Base-by-base conservation (phyloP, 1,140 invertebrate species). In the Rhynchophorus ferrugineus region DNA sequence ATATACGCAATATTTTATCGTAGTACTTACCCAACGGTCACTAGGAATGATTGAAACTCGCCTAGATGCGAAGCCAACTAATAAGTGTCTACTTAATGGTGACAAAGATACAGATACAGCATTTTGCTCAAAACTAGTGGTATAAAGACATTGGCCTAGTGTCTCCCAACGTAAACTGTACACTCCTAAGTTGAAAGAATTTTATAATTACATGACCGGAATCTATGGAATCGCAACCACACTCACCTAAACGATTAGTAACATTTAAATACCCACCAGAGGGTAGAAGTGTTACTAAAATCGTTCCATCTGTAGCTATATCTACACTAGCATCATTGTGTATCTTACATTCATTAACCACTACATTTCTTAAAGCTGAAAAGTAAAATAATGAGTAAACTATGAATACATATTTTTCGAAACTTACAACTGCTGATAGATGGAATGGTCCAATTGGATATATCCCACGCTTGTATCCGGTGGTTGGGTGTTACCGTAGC, bases 291-390 rank as follows among this genome's bases (percentile, higher is more conserved):
- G 87, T 83, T 1, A 86, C 86, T 20, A 92, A 69, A 19, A 89
- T 71, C n/a, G 78, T 78, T 3, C 87, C 87, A 69, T 91, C 86
- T 19, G 78, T 77, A 0, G 88, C 89, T 51, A 91, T 83, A 66
- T 89, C 87, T 53, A 91, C 84, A 68, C 84, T 89, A 1, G 87
- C 87, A 67, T 91, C 88, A 64, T 91, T 92, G 61, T 90, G 87
- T 36, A 93, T 87, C 66, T 84, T 87, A 68, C 88, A 91, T 64
- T 87, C 80, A 24, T 75, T 74, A 2, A 91, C 87, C 6, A 92
- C 82, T 33, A 92, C 69, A 67, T 91, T 91, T 54, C 82, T 80
- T 41, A 79, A 70, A 59, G 77, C 84, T 88, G 8, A 77, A 74
- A 53, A 38, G 43, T 19, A 47, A 19, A 48, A n/a, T 14, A 1